phyloP scores from a whole-genome alignment of 2,113 vertebrate genomes.

The Hipposideros armiger region DNA sequence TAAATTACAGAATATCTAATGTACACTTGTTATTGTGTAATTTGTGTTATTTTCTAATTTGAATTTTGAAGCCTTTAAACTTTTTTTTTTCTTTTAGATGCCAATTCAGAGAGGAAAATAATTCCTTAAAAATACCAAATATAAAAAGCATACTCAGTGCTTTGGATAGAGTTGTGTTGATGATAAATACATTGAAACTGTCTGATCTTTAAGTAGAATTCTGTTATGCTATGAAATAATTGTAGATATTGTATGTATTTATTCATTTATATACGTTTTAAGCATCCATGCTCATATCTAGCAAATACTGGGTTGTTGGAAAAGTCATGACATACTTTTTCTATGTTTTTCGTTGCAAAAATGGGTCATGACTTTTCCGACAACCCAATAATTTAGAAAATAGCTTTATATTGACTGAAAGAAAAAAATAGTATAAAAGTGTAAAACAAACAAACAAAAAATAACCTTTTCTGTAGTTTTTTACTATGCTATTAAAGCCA shows the following conservation, averaged over 20 bases:
- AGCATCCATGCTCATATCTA: neutral
- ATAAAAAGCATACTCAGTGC: neutral
- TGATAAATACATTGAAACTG: neutral
- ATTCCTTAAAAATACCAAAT: neutral
- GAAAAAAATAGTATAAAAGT: constrained; percentile 54
- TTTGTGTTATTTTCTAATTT: constrained; percentile 65
- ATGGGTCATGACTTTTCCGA: no score
- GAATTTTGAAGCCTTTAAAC: constrained; percentile 23
- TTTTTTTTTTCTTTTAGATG: constrained; percentile 31
- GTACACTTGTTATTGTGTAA: neutral
- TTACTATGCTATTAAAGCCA: constrained; percentile 38
- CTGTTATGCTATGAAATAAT: neutral
- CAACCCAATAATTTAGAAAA: constrained; percentile 18
- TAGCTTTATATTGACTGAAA: constrained; percentile 19
- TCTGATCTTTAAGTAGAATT: constrained; percentile 7
- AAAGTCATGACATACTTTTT: no score
- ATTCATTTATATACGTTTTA: neutral
- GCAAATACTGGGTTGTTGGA: neutral
- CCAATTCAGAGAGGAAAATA: constrained; percentile 47
- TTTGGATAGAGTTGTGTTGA: neutral
- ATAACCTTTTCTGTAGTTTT: neutral
- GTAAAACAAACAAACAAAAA: neutral
- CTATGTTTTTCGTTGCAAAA: no score
- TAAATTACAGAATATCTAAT: constrained; percentile 73
- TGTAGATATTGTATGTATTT: neutral